These are phyloP conservation scores for Accipiter cooperii DNA, from an alignment of 2,113 vertebrate species.

Conservation along the genomic window DNA sequence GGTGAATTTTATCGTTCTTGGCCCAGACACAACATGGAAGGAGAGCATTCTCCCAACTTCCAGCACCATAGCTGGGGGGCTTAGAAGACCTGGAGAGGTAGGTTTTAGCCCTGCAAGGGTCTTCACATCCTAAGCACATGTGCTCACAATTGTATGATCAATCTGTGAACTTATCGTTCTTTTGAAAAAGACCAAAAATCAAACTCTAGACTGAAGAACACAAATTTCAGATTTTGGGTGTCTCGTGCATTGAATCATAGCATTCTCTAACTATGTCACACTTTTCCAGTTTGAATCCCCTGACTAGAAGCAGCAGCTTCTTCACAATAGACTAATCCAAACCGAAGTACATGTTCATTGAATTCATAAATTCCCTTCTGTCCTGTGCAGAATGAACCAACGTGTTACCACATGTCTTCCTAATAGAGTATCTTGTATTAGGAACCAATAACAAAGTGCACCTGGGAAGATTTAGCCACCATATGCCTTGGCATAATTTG, in stretches of 20 bases:
- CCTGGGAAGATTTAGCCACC: not conserved
- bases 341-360: not conserved
- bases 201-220: not conserved
- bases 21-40: not conserved
- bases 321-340: not conserved
- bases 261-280: not conserved
- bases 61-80: rapidly evolving
- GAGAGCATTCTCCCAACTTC: not conserved
- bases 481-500: not conserved
- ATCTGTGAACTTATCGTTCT: not conserved
- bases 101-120: not conserved
- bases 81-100: not conserved
- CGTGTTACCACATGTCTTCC: not conserved
- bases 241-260: not conserved
- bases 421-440: not conserved
- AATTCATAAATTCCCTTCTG: not conserved
- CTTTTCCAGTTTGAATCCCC: not conserved
- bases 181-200: not conserved
- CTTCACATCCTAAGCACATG: not conserved
- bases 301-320: not conserved
- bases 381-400: not conserved
- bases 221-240: not conserved
- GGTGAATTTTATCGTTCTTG: not conserved
- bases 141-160: not conserved
- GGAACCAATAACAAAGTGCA: not conserved